A percentile compares a stretch with the other conserved stretches of the same genome.
Evolutionary conservation across 2,113 vertebrate species (phyloP).

Genomic region (Oryzias curvinotus): DNA sequence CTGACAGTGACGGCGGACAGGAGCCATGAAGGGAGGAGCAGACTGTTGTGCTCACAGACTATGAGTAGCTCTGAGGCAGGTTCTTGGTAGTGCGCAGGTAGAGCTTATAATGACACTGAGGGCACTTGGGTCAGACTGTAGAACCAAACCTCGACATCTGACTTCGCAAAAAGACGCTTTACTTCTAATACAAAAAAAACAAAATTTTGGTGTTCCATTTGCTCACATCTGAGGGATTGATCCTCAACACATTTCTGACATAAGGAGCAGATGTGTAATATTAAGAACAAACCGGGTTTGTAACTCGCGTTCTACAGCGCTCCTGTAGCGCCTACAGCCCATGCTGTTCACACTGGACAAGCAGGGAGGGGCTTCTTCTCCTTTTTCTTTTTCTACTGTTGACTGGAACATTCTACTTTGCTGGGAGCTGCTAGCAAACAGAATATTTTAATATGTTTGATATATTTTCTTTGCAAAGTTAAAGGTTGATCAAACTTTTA

Average conservation of each 20-base stretch:
- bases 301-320: too few relatives aligned
- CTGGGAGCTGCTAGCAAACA: too few relatives aligned
- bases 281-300: neutral
- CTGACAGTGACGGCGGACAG: slow-evolving; percentile 70
- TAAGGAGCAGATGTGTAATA: neutral
- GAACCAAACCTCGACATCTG: slow-evolving; percentile 7
- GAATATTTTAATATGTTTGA: too few relatives aligned
- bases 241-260: neutral
- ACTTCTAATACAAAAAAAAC: neutral
- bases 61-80: slow-evolving; percentile 15
- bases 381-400: too few relatives aligned
- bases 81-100: slow-evolving; percentile 29
- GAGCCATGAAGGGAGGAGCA: slow-evolving; percentile 49
- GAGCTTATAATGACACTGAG: slow-evolving; percentile 27
- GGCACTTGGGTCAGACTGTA: slow-evolving; percentile 10
- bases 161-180: slow-evolving; percentile 5
- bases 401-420: too few relatives aligned
- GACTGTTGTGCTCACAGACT: slow-evolving; percentile 21
- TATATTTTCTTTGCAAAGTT: too few relatives aligned
- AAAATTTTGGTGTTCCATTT: neutral
- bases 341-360: too few relatives aligned
- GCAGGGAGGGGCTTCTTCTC: too few relatives aligned
- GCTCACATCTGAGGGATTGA: neutral
- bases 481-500: too few relatives aligned
- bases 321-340: too few relatives aligned